Conservation (phyloP, 2,888 invertebrate species). For the Drosophila kanekoi region DNA sequence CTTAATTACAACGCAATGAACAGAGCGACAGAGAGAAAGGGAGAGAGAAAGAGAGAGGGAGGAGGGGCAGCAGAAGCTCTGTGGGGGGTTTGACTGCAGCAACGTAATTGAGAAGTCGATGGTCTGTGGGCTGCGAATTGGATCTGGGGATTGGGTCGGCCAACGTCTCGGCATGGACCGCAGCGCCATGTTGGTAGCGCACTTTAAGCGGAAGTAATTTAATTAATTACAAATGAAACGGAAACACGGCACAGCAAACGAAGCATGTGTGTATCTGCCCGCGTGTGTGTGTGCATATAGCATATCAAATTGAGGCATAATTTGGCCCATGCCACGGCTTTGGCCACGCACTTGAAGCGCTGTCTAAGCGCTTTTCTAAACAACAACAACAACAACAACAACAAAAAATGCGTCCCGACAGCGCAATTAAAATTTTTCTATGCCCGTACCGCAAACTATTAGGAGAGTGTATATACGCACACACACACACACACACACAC, state of each 20-base stretch:
- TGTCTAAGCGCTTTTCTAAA: slow-evolving; percentile 48
- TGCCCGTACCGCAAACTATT: slow-evolving; percentile 58
- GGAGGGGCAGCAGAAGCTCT: neutral
- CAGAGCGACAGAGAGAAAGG: slow-evolving; percentile 17
- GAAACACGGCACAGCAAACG: slow-evolving; percentile 64
- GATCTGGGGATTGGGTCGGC: slow-evolving; percentile 30
- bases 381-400: neutral
- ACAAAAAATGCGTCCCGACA: slow-evolving; percentile 49
- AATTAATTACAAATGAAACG: slow-evolving; percentile 82
- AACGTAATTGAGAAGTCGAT: slow-evolving; percentile 74
- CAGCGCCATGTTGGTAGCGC: slow-evolving; percentile 51
- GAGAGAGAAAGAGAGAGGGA: neutral
- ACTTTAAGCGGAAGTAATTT: slow-evolving; percentile 82
- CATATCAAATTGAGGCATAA: slow-evolving; percentile 51
- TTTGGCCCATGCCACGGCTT: slow-evolving; percentile 16
- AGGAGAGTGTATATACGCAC: slow-evolving; percentile 31
- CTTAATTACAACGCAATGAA: slow-evolving; percentile 81
- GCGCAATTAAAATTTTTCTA: slow-evolving; percentile 69
- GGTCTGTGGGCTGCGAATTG: slow-evolving; percentile 41
- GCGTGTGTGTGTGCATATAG: slow-evolving; percentile 17
- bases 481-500: slow-evolving; percentile 13
- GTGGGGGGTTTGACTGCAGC: slow-evolving; percentile 33
- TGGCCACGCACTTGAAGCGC: slow-evolving; percentile 28
- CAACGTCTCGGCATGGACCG: slow-evolving; percentile 50
- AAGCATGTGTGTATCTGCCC: slow-evolving; percentile 8